These are phyloP conservation scores for Trogon melanurus DNA, from an alignment of 2,113 vertebrate genomes.

Conservation along the genomic window DNA sequence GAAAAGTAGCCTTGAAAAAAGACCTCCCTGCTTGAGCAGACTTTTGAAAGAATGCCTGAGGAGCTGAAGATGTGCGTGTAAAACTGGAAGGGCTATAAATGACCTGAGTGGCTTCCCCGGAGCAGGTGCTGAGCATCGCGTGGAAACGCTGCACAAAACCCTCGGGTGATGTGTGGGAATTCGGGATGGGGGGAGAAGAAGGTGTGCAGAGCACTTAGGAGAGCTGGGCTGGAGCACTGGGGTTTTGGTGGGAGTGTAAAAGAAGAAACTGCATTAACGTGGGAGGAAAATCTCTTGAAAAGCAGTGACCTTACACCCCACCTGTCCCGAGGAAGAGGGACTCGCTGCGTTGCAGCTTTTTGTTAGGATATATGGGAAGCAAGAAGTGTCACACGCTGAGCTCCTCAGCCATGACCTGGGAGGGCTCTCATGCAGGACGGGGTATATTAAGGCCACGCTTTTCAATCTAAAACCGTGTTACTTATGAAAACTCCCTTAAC, in stretches of 20 bases:
- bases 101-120: neutral
- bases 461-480: neutral
- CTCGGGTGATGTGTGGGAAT: neutral
- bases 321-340: accelerated
- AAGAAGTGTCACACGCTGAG: neutral
- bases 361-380: neutral
- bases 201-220: neutral
- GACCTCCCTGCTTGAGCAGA: neutral
- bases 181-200: accelerated
- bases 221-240: neutral
- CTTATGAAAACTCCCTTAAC: neutral
- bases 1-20: neutral
- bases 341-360: accelerated
- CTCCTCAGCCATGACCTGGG: neutral
- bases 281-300: neutral
- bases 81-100: neutral
- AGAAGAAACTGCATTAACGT: accelerated
- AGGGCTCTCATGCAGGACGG: neutral
- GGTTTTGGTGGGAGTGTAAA: neutral
- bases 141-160: accelerated
- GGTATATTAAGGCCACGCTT: neutral
- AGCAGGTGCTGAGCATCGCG: neutral
- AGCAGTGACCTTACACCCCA: neutral
- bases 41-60: neutral
- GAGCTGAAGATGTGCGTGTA: neutral